phyloP scores from a whole-genome alignment of 2,888 invertebrate genomes.

The Eupithecia pulchellata region DNA sequence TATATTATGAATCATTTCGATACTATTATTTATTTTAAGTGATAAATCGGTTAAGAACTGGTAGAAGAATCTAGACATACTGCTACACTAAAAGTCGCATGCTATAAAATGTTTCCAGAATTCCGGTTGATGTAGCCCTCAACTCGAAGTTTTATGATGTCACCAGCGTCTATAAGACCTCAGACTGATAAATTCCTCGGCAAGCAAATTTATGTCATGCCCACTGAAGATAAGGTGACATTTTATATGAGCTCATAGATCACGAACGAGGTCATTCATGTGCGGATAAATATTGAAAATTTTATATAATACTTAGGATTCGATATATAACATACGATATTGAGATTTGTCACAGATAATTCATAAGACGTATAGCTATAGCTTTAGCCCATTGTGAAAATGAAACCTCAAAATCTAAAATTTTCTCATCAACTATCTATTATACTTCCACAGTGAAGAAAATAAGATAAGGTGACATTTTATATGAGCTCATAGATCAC shows the following conservation, averaged over 20 bases:
- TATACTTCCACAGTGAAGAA: too few relatives aligned
- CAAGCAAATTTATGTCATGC: conserved; percentile 19
- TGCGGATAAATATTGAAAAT: not conserved
- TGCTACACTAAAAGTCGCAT: conserved; percentile 12
- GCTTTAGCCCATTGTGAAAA: too few relatives aligned
- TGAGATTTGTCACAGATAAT: not conserved
- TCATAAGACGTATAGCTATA: too few relatives aligned
- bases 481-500: conserved; percentile 18
- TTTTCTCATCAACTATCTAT: too few relatives aligned
- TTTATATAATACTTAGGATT: not conserved
- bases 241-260: conserved; percentile 24
- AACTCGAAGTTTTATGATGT: conserved; percentile 38
- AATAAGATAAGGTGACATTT: conserved; percentile 29
- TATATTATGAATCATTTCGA: not conserved
- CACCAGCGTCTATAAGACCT: conserved; percentile 32
- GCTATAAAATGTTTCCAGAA: conserved; percentile 12
- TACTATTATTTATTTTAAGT: not conserved
- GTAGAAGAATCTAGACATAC: not conserved
- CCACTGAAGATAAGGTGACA: conserved; percentile 23
- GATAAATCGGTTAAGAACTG: not conserved
- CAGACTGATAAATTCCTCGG: conserved; percentile 24
- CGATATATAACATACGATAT: not conserved
- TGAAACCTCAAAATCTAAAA: too few relatives aligned
- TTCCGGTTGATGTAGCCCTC: conserved; percentile 30
- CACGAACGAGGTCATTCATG: conserved; percentile 18